phyloP scores from a whole-genome alignment of 1,140 invertebrate species.

The Lanistes nyassanus region DNA sequence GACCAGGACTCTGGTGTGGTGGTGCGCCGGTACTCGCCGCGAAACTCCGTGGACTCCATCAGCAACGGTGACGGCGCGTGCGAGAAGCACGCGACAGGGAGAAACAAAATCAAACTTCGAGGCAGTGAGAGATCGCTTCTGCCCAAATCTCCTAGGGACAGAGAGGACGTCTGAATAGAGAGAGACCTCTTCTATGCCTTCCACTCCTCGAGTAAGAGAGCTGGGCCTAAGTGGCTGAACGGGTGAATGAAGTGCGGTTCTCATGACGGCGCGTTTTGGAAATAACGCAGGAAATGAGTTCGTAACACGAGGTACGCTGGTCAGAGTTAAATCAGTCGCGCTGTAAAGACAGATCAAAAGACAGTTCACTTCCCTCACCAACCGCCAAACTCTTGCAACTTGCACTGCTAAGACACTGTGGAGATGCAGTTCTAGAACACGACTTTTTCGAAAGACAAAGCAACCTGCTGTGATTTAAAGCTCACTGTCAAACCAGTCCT shows the following conservation, averaged over 20 bases:
- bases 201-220: background rate
- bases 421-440: too few species aligned
- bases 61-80: constrained; percentile 1
- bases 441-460: too few species aligned
- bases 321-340: background rate
- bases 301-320: background rate
- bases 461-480: too few species aligned
- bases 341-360: too few species aligned
- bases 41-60: constrained; percentile 3
- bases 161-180: constrained; percentile 21
- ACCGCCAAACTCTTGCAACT: too few species aligned
- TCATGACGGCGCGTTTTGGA: background rate
- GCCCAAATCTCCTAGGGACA: constrained; percentile 2
- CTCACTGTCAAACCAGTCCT: too few species aligned
- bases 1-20: constrained; percentile 23
- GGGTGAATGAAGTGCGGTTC: background rate
- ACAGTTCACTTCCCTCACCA: too few species aligned
- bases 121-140: constrained; percentile 16
- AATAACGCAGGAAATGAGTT: background rate
- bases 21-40: constrained; percentile 18
- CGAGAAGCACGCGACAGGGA: background rate
- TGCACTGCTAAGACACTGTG: too few species aligned
- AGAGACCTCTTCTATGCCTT: too few species aligned
- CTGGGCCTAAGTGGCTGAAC: background rate
- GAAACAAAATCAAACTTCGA: constrained; percentile 10